phyloP scores from a whole-genome alignment of 2,797 vertebrate genomes.

The Gymnopithys bicolor region DNA sequence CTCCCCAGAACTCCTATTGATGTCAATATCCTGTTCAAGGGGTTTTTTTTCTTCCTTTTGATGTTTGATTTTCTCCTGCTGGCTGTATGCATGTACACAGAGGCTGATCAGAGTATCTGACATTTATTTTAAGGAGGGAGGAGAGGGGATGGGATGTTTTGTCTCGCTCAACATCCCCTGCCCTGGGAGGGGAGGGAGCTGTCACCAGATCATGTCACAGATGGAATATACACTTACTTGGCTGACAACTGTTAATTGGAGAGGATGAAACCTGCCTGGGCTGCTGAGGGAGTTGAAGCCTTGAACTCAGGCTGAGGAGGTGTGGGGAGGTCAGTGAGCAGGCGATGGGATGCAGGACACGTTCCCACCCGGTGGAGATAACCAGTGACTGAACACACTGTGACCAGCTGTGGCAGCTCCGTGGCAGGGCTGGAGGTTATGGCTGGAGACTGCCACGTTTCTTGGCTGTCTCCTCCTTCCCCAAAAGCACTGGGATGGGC shows the following conservation, averaged over 20 bases:
- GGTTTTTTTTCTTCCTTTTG: not conserved
- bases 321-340: not conserved
- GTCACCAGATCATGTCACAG: not conserved
- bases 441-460: constrained; percentile 26
- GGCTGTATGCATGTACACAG: constrained; percentile 6
- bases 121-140: constrained; percentile 15
- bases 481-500: not conserved
- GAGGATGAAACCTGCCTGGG: not conserved
- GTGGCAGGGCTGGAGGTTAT: not conserved
- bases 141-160: not conserved
- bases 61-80: constrained; percentile 60
- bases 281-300: not conserved
- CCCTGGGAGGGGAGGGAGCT: not conserved
- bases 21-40: constrained; percentile 51
- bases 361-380: not conserved
- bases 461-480: not conserved
- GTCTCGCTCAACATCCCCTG: not conserved
- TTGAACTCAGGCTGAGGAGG: not conserved
- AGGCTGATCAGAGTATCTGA: constrained; percentile 46
- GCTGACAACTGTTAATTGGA: not conserved
- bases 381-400: rapidly evolving
- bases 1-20: constrained; percentile 36
- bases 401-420: not conserved
- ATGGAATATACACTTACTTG: not conserved
- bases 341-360: not conserved